Evolutionary conservation across 1,140 invertebrate species (phyloP), one percentile per base, ranked within the genome.

Genomic region (Gryllus bimaculatus): DNA sequence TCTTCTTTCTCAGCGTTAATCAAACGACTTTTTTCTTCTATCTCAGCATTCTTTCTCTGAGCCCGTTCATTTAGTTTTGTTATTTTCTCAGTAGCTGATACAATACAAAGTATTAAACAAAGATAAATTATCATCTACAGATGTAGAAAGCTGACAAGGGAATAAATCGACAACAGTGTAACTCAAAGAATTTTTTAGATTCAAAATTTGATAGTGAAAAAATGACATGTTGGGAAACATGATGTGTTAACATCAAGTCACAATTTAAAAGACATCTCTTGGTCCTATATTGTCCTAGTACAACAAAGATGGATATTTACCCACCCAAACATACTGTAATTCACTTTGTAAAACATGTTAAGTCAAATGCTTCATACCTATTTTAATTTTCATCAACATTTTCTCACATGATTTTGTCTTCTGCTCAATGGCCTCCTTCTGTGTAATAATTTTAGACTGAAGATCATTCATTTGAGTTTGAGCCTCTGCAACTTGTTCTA

Each of bases 1-100:
- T 96, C 95, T 20, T 88, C 87, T 84, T 96, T 94, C 84, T 97
- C 94, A 21, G 89, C 89, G 12, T 87, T 87, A 81, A 96, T 96
- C 7, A 93, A 88, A 82, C 90, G 90, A 79, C 91, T 92, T 82
- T 96, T 92, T 74, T 92, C 90, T 81, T 93, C 92, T 75, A 96
- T 94, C 85, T 96, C 93, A 6, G 88, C 89, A 21, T 91, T 92
- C 83, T 95, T 95, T 47, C 91, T 87, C 0, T 91, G 91, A 6
- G 93, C 94, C 21, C 92, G 86, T 54, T 89, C 86, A 83, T 96
- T 95, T 84, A 96, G 96, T 13, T 89, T 87, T 18, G 90, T 89
- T 0, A 92, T 93, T 20, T 89, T 88, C 10, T 90, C 87, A 7
- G 94, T 93, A 7, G 91, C 90, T 89, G 75, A 13, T 81, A 78